phyloP scores from a whole-genome alignment of 2,113 vertebrate species.

The Colossoma macropomum region DNA sequence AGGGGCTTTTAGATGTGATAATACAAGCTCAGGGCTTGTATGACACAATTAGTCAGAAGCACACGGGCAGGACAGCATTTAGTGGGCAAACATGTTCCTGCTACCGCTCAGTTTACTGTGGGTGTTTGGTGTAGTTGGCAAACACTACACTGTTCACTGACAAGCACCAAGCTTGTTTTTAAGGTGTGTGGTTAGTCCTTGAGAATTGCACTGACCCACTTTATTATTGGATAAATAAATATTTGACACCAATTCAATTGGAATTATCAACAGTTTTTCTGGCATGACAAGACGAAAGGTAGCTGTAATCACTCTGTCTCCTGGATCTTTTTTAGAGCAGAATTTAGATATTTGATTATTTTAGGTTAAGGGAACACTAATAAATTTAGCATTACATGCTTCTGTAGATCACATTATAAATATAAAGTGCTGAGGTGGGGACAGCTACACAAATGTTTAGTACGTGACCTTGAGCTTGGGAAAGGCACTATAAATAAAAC shows the following conservation, averaged over 20 bases:
- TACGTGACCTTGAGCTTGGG: too few relatives aligned
- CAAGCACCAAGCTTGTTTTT: not conserved
- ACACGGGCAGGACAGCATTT: constrained; percentile 36
- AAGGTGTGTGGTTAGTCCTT: constrained; percentile 9
- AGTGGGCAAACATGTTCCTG: not conserved
- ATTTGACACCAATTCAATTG: too few relatives aligned
- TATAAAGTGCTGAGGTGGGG: too few relatives aligned
- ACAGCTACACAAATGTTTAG: too few relatives aligned
- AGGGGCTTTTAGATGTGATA: not conserved
- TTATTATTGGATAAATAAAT: not conserved
- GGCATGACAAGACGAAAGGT: too few relatives aligned
- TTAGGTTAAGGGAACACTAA: too few relatives aligned
- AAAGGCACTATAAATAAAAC: too few relatives aligned
- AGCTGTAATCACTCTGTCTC: too few relatives aligned
- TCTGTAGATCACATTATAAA: too few relatives aligned
- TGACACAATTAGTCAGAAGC: constrained; percentile 24
- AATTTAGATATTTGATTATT: too few relatives aligned
- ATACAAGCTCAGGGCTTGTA: not conserved
- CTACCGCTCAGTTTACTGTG: not conserved
- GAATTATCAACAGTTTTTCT: too few relatives aligned
- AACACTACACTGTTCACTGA: not conserved
- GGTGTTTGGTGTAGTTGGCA: not conserved
- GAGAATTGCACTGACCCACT: not conserved
- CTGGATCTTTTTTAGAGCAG: not conserved
- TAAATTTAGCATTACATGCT: too few relatives aligned